Evolutionary conservation across 2,797 vertebrate genomes (phyloP).

Genomic region (Myoxocephalus aenaeus): DNA sequence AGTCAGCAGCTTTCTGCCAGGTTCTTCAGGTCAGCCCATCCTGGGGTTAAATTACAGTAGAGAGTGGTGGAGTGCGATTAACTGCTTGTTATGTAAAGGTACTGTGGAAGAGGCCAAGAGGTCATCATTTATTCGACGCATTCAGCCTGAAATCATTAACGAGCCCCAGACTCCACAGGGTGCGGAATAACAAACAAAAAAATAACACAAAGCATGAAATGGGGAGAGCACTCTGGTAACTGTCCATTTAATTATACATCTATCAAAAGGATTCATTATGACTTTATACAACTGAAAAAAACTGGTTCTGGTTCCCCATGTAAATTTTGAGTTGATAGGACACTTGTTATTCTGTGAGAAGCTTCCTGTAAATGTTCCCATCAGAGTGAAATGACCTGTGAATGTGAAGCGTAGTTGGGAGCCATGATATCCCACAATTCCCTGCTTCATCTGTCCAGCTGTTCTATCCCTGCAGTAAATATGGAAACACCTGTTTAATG

Average conservation of each 20-base stretch:
- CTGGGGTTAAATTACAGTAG: slow-evolving; percentile 65
- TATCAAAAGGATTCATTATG: slow-evolving; percentile 54
- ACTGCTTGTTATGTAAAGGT: slow-evolving; percentile 79
- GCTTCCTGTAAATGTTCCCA: slow-evolving; percentile 47
- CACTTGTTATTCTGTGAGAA: slow-evolving; percentile 34
- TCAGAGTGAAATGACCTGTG: slow-evolving; percentile 40
- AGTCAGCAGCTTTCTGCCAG: slow-evolving; percentile 74
- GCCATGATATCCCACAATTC: slow-evolving; percentile 11
- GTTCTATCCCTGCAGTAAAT: neutral
- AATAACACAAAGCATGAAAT: slow-evolving; percentile 41
- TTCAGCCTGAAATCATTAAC: slow-evolving; percentile 71
- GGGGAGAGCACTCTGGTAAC: slow-evolving; percentile 33
- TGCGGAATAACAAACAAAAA: slow-evolving; percentile 39
- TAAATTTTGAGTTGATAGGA: slow-evolving; percentile 25
- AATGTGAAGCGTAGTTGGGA: slow-evolving; percentile 19
- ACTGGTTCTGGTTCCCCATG: neutral
- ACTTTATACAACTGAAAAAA: slow-evolving; percentile 45
- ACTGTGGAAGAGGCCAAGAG: slow-evolving; percentile 62
- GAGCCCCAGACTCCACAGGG: slow-evolving; percentile 42
- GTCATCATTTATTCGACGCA: slow-evolving; percentile 71
- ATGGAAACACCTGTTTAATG: neutral
- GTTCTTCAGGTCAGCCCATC: slow-evolving; percentile 73
- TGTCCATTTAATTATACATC: slow-evolving; percentile 49
- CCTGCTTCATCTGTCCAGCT: neutral
- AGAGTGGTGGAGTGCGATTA: slow-evolving; percentile 67